Evolutionary conservation across 2,888 invertebrate species (phyloP).

Genomic region (Cephus runcator): DNA sequence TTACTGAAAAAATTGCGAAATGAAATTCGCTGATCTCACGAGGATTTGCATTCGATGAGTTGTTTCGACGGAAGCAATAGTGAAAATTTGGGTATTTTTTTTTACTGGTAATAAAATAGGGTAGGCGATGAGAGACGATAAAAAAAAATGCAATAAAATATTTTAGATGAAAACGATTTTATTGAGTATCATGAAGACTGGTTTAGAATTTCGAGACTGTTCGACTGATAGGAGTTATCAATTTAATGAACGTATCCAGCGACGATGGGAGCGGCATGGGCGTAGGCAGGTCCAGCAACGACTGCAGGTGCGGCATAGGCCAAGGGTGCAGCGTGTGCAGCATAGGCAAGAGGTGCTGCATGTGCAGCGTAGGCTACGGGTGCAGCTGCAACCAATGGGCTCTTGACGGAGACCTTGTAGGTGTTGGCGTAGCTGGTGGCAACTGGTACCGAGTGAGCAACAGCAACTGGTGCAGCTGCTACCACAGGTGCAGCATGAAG

Average conservation of each 20-base stretch:
- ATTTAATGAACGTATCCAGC: conserved; percentile 48
- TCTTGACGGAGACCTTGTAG: conserved; percentile 68
- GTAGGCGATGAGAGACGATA: not conserved
- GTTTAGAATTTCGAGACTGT: conserved; percentile 12
- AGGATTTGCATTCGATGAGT: too few relatives aligned
- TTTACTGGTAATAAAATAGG: not conserved
- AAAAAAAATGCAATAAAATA: not conserved
- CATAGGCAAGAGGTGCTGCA: conserved; percentile 61
- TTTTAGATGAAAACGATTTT: conserved; percentile 22
- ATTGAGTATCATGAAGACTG: conserved; percentile 19
- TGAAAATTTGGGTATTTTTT: not conserved
- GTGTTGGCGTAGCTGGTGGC: conserved; percentile 76
- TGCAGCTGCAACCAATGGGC: conserved; percentile 52
- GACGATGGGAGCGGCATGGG: conserved; percentile 62
- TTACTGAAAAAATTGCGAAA: too few relatives aligned
- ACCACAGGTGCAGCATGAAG: conserved; percentile 43
- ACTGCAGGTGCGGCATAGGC: conserved; percentile 51
- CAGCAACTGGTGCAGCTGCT: conserved; percentile 57
- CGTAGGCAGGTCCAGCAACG: conserved; percentile 48
- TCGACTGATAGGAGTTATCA: conserved; percentile 32
- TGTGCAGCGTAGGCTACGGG: conserved; percentile 55
- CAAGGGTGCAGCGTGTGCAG: conserved; percentile 50
- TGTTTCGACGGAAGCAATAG: not conserved
- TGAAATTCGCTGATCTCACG: too few relatives aligned
- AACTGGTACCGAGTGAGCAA: conserved; percentile 69